Evolutionary conservation across 2,888 invertebrate species (phyloP), one percentile per base, ranked within the genome.

Genomic region (Acleris cristana): DNA sequence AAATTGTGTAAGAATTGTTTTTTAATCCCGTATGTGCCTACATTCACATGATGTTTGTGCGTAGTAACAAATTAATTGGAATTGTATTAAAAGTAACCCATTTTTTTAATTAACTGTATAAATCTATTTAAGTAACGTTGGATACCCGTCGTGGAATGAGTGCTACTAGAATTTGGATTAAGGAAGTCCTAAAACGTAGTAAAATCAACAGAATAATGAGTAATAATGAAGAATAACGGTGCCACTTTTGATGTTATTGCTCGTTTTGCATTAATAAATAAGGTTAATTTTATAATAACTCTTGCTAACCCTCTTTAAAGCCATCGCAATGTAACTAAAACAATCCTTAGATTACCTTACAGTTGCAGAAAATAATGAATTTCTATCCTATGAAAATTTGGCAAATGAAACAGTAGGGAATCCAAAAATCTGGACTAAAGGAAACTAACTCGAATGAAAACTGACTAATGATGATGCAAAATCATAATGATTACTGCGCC

Each of bases 1-100:
- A 53, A 56, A 62, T 67, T 58, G 49, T 63, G 58, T 63, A 64
- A 55, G 63, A 45, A 69, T 71, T 73, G 64, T 72, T 78, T 74
- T 73, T 65, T 71, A 75, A 70, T 72, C 74, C 77, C 74, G 66
- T 73, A 74, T 72, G 78, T 78, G 78, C 78, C 78, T 78, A 76
- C 65, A n/a, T n/a, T n/a, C n/a, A n/a, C n/a, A 66, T 70, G 48
- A 65, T 58, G 58, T 71, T 70, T 71, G 69, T 67, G 69, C 71
- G 73, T 72, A 71, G 55, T 65, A 48, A 45, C 49, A 65, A 58
- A 62, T 65, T 65, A 52, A 61, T 53, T 52, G n/a, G 44, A 52
- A 53, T 26, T 52, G 40, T 60, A 52, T 34, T 21, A 52, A n/a
- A 60, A 10, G 52, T 61, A 53, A 53, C 52, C 40, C n/a, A 40